Evolutionary conservation across 2,888 invertebrate genomes (phyloP), one percentile per base, ranked within the genome.

Genomic region (Hoplodrina ambigua): DNA sequence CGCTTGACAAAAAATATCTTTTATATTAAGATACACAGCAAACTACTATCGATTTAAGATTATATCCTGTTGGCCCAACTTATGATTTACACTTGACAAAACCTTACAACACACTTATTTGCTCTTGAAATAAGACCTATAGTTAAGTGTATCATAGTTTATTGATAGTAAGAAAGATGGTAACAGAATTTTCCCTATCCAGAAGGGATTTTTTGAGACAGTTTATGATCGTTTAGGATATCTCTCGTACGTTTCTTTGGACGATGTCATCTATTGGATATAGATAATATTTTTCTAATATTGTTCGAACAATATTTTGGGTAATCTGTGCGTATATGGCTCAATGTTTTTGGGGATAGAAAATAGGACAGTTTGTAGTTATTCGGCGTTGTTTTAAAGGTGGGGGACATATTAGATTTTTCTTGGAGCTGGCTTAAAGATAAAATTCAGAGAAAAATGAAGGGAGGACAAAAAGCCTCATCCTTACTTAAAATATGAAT

Each of bases 221-320:
- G 83, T 89, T 89, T 89, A 89, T 85, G 86, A 85, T 73, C 86
- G 77, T 84, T 88, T 87, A 84, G 84, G 86, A 85, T 88, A 88
- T 88, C 86, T 86, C 62, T 66, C 37, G 76, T 75, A 78, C 82
- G 74, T 57, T 80, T 54, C 56, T 66, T 58, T 50, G 67, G 72
- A 75, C 69, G 75, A 75, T 75, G 75, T 81, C 75, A 69, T 78
- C 65, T 75, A 67, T 81, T 71, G 73, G 70, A 74, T 78, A 74
- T 55, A 76, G 77, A 82, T 78, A 79, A 79, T 85, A 81, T 80
- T 81, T 78, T 84, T 78, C 73, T 79, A 68, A 77, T 76, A 83
- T 69, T 73, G 65, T 80, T 75, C 69, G 66, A 55, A 54, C 55
- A 67, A 75, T 72, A 68, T 76, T 84, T 80, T 78, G 4, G 49